phyloP scores from a whole-genome alignment of 1,140 invertebrate species.

The Bombus waltoni region DNA sequence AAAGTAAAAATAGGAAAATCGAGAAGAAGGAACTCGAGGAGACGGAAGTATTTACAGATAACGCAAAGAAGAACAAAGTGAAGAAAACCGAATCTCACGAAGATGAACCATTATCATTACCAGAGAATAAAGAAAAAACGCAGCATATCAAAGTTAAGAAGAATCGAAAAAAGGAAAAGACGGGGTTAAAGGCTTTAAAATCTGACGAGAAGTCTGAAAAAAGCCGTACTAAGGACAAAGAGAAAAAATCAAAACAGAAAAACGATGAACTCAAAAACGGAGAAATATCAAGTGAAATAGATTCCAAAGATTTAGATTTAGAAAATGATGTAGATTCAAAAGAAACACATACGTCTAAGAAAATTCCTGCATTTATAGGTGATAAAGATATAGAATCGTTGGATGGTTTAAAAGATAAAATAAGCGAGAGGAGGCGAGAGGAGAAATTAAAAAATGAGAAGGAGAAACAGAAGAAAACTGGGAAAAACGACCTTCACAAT shows the following conservation, averaged over 20 bases:
- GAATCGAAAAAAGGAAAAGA: slow-evolving; percentile 75
- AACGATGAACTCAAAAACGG: slow-evolving; percentile 74
- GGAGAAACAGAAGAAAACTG: slow-evolving; percentile 81
- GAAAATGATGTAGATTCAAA: slow-evolving; percentile 55
- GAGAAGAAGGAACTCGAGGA: slow-evolving; percentile 79
- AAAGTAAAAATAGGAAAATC: slow-evolving; percentile 77
- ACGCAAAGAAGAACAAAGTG: slow-evolving; percentile 80
- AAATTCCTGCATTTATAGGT: slow-evolving; percentile 70
- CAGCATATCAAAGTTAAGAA: slow-evolving; percentile 75
- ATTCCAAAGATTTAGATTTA: slow-evolving; percentile 60
- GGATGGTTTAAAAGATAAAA: slow-evolving; percentile 83
- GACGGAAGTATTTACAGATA: slow-evolving; percentile 81
- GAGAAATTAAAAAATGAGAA: slow-evolving; percentile 86
- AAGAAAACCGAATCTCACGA: slow-evolving; percentile 78
- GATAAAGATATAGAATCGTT: slow-evolving; percentile 80
- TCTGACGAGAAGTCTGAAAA: slow-evolving; percentile 74
- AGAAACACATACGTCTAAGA: slow-evolving; percentile 67
- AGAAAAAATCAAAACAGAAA: slow-evolving; percentile 72
- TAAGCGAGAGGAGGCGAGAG: slow-evolving; percentile 86
- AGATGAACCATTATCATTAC: slow-evolving; percentile 77
- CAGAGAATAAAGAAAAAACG: slow-evolving; percentile 79
- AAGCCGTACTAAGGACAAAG: slow-evolving; percentile 70
- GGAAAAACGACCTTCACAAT: slow-evolving; percentile 67
- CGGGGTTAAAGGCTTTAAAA: slow-evolving; percentile 57
- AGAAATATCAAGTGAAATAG: slow-evolving; percentile 69